Base-by-base conservation (phyloP, 2,797 vertebrate species). In the Mustela erminea region DNA sequence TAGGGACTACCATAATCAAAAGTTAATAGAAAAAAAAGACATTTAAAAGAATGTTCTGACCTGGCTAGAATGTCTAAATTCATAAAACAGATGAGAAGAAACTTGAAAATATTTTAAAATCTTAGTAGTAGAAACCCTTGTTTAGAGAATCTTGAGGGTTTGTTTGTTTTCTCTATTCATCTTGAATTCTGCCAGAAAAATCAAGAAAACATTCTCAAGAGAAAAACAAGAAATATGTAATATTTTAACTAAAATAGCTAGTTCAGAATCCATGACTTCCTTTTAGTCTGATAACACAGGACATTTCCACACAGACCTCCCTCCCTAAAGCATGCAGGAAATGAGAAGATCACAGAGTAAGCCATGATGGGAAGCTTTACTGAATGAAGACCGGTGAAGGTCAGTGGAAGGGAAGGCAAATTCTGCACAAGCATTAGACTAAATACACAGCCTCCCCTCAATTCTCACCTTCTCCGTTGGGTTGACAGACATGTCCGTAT, bases 121-220 rank as follows among this genome's bases (percentile, higher is more conserved):
- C 1, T 56, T 68, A 43, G 6, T 62, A 64, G n/a, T 27, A 92
- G 21, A 92, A 96, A 80, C 35, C 0, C 27, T 77, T 74, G 6
- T 78, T 97, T 85, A 96, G 60, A 87, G 32, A 89, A 87, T 90
- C 84, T 74, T 66, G 52, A 64, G 27, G 27, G 52, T 91, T 78
- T 96, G 60, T 97, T 97, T 97, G 77, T 97, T 97, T 96, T 96
- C 43, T 88, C 87, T 94, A 8, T 52, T 93, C 18, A 15, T 75
- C 46, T 83, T 92, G 35, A 96, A 93, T 84, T 84, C 58, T 91
- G 43, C 75, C 75, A 93, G 27, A 68, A 94, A 94, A 41, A 43
- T 84, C 93, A 91, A 77, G 64, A 83, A 90, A 94, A 94, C 49
- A 84, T 87, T 97, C 96, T 97, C 93, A 98, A 96, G 93, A 94